Evolutionary conservation across 2,888 invertebrate genomes (phyloP).

Genomic region (Xestia sexstrigata): DNA sequence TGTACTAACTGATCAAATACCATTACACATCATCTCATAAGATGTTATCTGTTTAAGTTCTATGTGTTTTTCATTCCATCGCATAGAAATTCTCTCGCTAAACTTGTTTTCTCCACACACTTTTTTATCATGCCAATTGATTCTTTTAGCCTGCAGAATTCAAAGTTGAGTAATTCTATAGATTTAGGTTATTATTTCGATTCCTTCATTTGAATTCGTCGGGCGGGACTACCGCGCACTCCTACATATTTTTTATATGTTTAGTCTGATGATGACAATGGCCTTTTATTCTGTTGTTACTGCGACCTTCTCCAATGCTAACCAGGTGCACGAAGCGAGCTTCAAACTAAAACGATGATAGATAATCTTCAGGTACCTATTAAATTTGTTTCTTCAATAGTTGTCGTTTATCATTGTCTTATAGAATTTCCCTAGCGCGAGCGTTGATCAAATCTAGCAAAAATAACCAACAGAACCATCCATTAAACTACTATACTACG

Average conservation of each 20-base stretch:
- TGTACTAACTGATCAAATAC: background rate
- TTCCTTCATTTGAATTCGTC: background rate
- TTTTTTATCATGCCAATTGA: background rate
- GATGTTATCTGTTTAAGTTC: background rate
- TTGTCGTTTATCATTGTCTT: background rate
- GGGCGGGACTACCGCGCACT: background rate
- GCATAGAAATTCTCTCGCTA: background rate
- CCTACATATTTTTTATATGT: background rate
- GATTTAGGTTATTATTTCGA: background rate
- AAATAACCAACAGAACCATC: background rate
- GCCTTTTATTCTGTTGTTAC: constrained; percentile 16
- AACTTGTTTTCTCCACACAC: background rate
- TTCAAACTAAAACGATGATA: background rate
- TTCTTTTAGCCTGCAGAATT: background rate
- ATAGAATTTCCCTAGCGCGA: background rate
- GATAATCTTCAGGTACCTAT: background rate
- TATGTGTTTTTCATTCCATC: background rate
- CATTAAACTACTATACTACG: background rate
- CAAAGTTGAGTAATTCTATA: background rate
- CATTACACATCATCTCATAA: background rate
- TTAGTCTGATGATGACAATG: constrained; percentile 15
- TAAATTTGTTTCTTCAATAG: background rate
- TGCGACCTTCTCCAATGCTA: constrained; percentile 29
- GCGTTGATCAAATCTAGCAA: background rate
- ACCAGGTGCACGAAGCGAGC: background rate